Evolutionary conservation across 2,888 invertebrate genomes (phyloP), one percentile per base, ranked within the genome.

Genomic region (Stramonita haemastoma): DNA sequence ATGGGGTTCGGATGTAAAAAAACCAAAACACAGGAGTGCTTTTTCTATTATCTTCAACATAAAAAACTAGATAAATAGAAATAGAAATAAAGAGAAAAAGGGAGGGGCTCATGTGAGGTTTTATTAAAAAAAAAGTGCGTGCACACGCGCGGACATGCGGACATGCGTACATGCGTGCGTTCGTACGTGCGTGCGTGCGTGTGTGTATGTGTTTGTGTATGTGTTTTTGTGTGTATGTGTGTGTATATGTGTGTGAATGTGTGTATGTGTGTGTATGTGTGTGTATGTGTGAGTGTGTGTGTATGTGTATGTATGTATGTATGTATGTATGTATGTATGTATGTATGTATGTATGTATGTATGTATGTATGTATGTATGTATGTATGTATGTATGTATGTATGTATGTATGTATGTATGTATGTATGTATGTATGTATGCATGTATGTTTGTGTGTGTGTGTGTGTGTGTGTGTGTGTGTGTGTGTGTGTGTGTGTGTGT

Each of bases 361-460:
- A 46, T 84, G 84, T 84, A 26, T 84, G 36, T 84, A 46, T 46
- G 46, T 84, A 46, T 84, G 84, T 84, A 66, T 66, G 86, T 86
- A 11, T 86, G 86, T 86, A 66, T 29, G 34, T 86, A 29, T 57
- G 8, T n/a, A 26, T 57, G 70, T n/a, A 66, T 26, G 60, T n/a
- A 34, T 32, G 70, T 5, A 66, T 84, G 46, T 84, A 8, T 46
- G 26, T 46, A 15, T 46, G 84, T 77, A 1, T 17, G 29, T 77
- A 15, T 2, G 29, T 77, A 29, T 17, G 77, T 77, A 11, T 6
- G 29, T 56, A 22, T 8, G 84, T 11, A 32, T 83, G 34, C 32
- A 34, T 32, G 83, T 15, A n/a, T 70, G 70, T 70, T 17, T 70
- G 70, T 70, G 70, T 70, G 70, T 70, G 70, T 70, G 70, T 70